phyloP scores from a whole-genome alignment of 1,140 invertebrate species.

The Trinorchestia longiramus region DNA sequence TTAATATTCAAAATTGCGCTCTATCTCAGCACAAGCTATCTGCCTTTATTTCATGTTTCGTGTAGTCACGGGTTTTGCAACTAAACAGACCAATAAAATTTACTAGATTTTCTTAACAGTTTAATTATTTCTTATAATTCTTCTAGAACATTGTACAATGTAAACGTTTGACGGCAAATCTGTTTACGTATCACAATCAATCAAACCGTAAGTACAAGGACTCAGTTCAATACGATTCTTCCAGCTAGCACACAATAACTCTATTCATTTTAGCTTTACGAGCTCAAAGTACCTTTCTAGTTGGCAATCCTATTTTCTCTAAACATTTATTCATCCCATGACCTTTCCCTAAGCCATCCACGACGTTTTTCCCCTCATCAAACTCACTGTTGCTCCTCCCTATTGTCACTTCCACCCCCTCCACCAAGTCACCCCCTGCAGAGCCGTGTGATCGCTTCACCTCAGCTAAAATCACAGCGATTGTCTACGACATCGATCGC shows the following conservation, averaged over 20 bases:
- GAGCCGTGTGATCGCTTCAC: neutral
- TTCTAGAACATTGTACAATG: neutral
- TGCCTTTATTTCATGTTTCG: neutral
- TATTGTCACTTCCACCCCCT: neutral
- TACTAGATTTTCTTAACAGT: neutral
- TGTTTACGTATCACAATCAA: neutral
- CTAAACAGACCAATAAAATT: neutral
- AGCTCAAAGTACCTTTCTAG: neutral
- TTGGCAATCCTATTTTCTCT: neutral
- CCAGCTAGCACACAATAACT: neutral
- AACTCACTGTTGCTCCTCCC: neutral
- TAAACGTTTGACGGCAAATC: neutral
- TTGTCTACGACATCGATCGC: conserved; percentile 38
- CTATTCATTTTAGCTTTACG: neutral
- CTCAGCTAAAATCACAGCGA: conserved; percentile 41
- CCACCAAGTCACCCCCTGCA: neutral
- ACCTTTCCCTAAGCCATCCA: neutral
- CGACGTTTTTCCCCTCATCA: neutral
- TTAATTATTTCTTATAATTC: neutral
- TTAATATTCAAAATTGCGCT: neutral
- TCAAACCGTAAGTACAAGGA: neutral
- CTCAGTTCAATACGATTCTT: neutral
- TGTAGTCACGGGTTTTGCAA: neutral
- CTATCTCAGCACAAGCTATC: neutral
- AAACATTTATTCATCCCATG: neutral